These are phyloP conservation scores for Drosophila quinaria DNA, from an alignment of 2,888 invertebrate genomes.

Conservation along the genomic window DNA sequence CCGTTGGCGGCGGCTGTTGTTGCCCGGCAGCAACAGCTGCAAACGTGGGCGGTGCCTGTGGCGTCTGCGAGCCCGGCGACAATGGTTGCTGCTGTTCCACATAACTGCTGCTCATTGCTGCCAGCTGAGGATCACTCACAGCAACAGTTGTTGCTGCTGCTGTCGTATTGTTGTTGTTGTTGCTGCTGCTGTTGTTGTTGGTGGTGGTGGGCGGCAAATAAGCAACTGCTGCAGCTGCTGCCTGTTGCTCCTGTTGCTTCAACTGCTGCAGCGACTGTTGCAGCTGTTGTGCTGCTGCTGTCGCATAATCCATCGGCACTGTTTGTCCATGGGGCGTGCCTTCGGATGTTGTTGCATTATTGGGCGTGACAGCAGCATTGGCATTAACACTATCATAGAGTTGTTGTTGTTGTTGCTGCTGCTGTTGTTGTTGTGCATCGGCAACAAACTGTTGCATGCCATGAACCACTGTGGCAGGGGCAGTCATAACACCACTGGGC, in stretches of 20 bases:
- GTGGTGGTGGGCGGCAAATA: constrained; percentile 10
- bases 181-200: constrained; percentile 25
- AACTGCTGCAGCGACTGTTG: constrained; percentile 83
- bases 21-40: constrained; percentile 71
- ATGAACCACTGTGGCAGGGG: constrained; percentile 84
- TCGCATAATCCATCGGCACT: constrained; percentile 84
- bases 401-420: constrained; percentile 86
- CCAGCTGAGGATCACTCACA: constrained; percentile 26
- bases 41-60: constrained; percentile 69
- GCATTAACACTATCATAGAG: constrained; percentile 86
- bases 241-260: constrained; percentile 75
- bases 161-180: constrained; percentile 36
- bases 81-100: constrained; percentile 62
- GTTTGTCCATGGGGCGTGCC: constrained; percentile 85
- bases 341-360: constrained; percentile 47
- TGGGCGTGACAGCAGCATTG: constrained; percentile 67
- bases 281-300: constrained; percentile 80
- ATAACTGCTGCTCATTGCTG: constrained; percentile 86
- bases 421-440: constrained; percentile 41
- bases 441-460: constrained; percentile 79
- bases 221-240: constrained; percentile 39
- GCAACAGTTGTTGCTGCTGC: constrained; percentile 37
- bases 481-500: constrained; percentile 86
- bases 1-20: constrained; percentile 51
- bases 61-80: constrained; percentile 73